Evolutionary conservation across 2,113 vertebrate genomes (phyloP), one percentile per base, ranked within the genome.

Genomic region (Trogon melanurus): DNA sequence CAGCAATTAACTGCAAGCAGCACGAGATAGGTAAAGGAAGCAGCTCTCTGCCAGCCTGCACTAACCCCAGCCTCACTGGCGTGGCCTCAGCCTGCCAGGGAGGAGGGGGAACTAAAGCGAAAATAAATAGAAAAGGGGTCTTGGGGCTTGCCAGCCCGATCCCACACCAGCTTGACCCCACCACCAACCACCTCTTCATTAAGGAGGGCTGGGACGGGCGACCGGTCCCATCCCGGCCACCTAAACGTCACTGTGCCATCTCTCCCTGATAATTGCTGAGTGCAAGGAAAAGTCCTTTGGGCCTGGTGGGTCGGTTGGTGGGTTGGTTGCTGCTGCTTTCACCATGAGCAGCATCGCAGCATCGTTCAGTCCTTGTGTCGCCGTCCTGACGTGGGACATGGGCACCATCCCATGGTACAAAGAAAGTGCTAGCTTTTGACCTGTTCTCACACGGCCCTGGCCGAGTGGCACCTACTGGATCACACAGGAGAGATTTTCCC

Each of bases 401-500:
- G 56, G 12, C 44, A 53, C 61, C 51, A n/a, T 56, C 89, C 91
- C 87, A 25, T 0, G 0, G 74, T 79, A 80, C 36, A 47, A 15
- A 65, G 20, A 91, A 96, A 89, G 81, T 69, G 81, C 94, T 95
- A 93, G 71, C 17, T 62, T 85, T 69, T 58, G 57, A 88, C 75
- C 75, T 36, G 45, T 84, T 60, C 84, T 79, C 45, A 71, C 79
- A 48, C 13, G 17, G 67, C 87, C 61, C 85, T 1, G 1, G 27
- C 3, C 13, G 26, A 73, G 70, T 48, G 10, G 15, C 15, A 23
- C 34, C 98, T 98, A 99, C 97, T 99, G 99, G 89, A 99, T 91
- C 72, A 97, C 98, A 23, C 99, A 99, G 80, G 98, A 98, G 5
- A 97, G 96, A 10, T 87, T 94, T 32, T 98, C 98, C 8, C 97